phyloP scores from a whole-genome alignment of 2,113 vertebrate species.

The Glaucomys volans region DNA sequence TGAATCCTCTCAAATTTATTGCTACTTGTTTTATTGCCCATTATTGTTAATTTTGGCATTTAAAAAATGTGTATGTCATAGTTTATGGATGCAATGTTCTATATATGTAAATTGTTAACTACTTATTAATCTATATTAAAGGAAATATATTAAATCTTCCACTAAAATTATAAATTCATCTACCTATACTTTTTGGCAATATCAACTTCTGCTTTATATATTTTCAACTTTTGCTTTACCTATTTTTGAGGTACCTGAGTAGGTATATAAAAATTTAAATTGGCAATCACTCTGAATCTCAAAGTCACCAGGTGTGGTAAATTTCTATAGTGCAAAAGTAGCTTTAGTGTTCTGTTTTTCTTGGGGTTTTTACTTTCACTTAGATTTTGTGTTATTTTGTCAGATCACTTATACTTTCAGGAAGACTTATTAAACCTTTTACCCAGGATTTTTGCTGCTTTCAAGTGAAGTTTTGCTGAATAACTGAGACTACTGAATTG shows the following conservation, averaged over 20 bases:
- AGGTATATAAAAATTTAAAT: not conserved
- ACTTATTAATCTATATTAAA: not conserved
- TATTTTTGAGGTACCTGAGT: constrained; percentile 17
- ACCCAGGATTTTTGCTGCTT: not conserved
- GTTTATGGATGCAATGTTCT: not conserved
- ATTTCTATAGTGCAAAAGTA: not conserved
- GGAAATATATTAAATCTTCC: not conserved
- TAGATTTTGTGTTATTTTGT: constrained; percentile 14
- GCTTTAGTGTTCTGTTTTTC: not conserved
- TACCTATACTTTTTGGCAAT: not conserved
- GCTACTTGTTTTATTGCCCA: not conserved
- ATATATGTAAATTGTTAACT: not conserved
- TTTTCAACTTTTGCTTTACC: constrained; percentile 13
- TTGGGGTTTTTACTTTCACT: constrained; percentile 26
- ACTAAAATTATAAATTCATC: constrained; percentile 23
- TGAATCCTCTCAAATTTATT: constrained; percentile 49
- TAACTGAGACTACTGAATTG: not conserved
- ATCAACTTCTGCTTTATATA: not conserved
- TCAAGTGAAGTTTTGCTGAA: not conserved
- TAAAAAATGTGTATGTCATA: not conserved
- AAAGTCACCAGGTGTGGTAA: not conserved
- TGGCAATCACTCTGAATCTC: constrained; percentile 27
- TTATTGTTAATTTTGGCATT: not conserved
- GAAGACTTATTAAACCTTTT: constrained; percentile 11
- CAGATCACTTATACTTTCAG: constrained; percentile 17